Evolutionary conservation across 2,888 invertebrate genomes (phyloP).

Genomic region (Tolmerus cingulatus): DNA sequence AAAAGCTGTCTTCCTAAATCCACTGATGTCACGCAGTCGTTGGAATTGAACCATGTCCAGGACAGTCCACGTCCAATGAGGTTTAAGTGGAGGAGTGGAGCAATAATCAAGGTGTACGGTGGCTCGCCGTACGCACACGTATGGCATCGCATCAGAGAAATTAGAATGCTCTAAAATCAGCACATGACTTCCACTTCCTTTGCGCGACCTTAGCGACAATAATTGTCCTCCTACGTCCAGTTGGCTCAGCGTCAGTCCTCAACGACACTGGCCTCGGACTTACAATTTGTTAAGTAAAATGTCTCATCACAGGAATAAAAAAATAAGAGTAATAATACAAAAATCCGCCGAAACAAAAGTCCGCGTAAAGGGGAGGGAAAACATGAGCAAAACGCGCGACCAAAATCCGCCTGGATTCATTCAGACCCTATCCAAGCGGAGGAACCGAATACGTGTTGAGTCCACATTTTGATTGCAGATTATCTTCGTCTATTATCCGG

Average conservation of each 20-base stretch:
- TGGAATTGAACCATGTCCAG: neutral
- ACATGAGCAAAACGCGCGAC: neutral
- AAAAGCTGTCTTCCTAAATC: neutral
- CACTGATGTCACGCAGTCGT: neutral
- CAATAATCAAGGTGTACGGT: neutral
- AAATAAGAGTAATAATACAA: neutral
- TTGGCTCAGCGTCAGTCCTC: neutral
- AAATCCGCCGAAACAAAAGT: slow-evolving; percentile 3
- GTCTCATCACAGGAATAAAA: slow-evolving; percentile 1
- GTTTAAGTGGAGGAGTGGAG: neutral
- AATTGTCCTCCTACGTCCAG: slow-evolving; percentile 32
- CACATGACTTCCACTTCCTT: slow-evolving; percentile 36
- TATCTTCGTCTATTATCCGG: slow-evolving; percentile 31
- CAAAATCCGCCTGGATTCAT: slow-evolving; percentile 15
- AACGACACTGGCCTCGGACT: slow-evolving; percentile 34
- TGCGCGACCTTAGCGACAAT: slow-evolving; percentile 23
- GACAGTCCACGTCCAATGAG: neutral
- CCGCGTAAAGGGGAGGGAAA: neutral
- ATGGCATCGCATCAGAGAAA: neutral
- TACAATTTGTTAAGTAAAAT: slow-evolving; percentile 28
- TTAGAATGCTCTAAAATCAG: neutral
- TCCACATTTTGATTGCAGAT: slow-evolving; percentile 31
- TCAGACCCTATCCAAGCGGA: slow-evolving; percentile 21
- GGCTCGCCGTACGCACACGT: neutral
- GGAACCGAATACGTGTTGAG: slow-evolving; percentile 20